Conservation (phyloP, 2,797 vertebrate genomes). For the Sandelia bainsii region DNA sequence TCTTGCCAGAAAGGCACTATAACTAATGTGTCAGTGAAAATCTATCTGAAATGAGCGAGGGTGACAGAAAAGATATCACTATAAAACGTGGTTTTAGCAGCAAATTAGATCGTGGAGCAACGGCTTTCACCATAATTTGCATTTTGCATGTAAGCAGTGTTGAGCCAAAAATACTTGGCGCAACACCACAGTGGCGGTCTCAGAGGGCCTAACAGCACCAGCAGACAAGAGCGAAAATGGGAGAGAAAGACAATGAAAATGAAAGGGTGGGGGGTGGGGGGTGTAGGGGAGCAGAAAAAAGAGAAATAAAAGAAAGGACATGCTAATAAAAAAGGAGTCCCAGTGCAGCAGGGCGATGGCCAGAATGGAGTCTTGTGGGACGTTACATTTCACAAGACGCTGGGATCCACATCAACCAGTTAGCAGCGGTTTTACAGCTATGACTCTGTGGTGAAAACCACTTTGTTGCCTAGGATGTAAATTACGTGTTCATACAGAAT, state of each 20-base stretch:
- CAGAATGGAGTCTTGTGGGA: constrained; percentile 67
- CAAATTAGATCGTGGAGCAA: constrained; percentile 76
- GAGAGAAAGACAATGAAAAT: constrained; percentile 62
- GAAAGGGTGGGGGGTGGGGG: constrained; percentile 2
- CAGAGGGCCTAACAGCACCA: constrained; percentile 67
- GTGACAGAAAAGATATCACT: constrained; percentile 77
- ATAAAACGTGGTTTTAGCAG: constrained; percentile 77
- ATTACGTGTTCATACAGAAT: constrained; percentile 78
- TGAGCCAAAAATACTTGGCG: constrained; percentile 81
- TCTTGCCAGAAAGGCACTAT: constrained; percentile 66
- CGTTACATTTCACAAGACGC: constrained; percentile 74
- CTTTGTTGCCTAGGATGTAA: constrained; percentile 82
- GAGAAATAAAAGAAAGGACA: constrained; percentile 45
- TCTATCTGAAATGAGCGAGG: constrained; percentile 58
- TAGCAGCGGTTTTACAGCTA: constrained; percentile 82
- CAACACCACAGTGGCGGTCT: constrained; percentile 75
- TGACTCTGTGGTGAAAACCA: constrained; percentile 81
- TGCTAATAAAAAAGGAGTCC: constrained; percentile 64
- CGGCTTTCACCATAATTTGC: constrained; percentile 78
- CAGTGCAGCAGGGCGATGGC: constrained; percentile 59
- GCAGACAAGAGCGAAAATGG: constrained; percentile 48
- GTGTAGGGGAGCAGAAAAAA: neutral
- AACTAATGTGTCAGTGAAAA: constrained; percentile 74
- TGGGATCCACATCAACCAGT: constrained; percentile 81
- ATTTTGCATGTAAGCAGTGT: constrained; percentile 80